Base-by-base conservation (phyloP, 2,888 invertebrate genomes). In the Melinopterus prodromus region DNA sequence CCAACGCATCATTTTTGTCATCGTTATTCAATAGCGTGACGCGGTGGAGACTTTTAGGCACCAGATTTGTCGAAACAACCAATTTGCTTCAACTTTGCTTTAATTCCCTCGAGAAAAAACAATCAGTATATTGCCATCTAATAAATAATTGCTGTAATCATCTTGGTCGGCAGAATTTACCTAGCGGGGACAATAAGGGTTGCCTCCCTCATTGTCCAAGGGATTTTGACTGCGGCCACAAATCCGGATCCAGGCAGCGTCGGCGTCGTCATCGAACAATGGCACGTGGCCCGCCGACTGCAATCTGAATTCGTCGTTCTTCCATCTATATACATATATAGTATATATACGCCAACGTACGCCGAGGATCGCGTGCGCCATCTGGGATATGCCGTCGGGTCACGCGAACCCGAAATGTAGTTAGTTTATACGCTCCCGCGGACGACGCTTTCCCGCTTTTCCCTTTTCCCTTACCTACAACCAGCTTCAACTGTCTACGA, bases 391-490 rank as follows among this genome's bases (percentile, higher is more conserved):
- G 85, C 84, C 85, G 85, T 82, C 84, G 82, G 85, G 87, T 88
- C 88, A 87, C 88, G 88, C 87, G 84, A 88, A 81, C 84, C 86
- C 86, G 84, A 86, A 88, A 88, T 87, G 87, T 87, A 86, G 85
- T 87, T 87, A 86, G 86, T 86, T 86, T 85, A 83, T 85, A 83
- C 81, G 79, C 81, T 75, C 81, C 81, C 80, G 78, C 5, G 53
- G 53, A 53, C 53, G 53, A 53, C 53, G 53, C 12, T 53, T 53
- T 53, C 53, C 53, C 53, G 53, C 53, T 53, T 53, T 53, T 53
- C 38, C 38, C 38, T 38, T 6, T n/a, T n/a, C 26, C 26, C 26
- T 26, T 26, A 26, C 26, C 26, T 26, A 26, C 26, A 26, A 26
- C 26, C 26, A 26, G 26, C 3, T 26, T 26, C 26, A 26, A 26